These are phyloP conservation scores for Ctenodactylus gundi DNA, from an alignment of 2,113 vertebrate species.

Conservation along the genomic window DNA sequence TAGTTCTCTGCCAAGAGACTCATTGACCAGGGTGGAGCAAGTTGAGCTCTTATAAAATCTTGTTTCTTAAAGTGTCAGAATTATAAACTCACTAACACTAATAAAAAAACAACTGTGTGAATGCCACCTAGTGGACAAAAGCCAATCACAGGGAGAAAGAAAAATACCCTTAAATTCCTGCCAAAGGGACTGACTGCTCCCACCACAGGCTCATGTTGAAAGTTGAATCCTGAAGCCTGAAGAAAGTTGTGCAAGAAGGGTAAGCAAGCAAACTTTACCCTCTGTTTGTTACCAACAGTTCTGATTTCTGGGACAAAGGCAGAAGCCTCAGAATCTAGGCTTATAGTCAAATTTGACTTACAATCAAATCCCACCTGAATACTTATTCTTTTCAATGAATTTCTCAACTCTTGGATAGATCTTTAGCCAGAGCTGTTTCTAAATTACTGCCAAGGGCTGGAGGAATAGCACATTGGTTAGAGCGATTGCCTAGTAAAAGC, in stretches of 20 bases:
- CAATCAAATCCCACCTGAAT: neutral
- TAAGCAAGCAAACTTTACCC: neutral
- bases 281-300: neutral
- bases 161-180: neutral
- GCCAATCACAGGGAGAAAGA: neutral
- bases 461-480: too few species aligned
- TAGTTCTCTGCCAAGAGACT: neutral
- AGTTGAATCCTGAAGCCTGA: neutral
- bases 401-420: neutral
- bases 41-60: constrained; percentile 1
- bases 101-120: neutral
- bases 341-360: too few species aligned
- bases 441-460: too few species aligned
- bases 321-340: neutral
- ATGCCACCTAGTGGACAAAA: constrained; percentile 53
- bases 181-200: neutral
- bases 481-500: too few species aligned
- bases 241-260: neutral
- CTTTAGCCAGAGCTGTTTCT: constrained; percentile 31
- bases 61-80: constrained; percentile 26
- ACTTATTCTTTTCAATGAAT: neutral
- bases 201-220: neutral
- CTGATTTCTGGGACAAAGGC: neutral
- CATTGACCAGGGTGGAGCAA: neutral
- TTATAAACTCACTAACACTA: neutral